Conservation (phyloP, 1,140 invertebrate species). For the Drosophila arizonae region DNA sequence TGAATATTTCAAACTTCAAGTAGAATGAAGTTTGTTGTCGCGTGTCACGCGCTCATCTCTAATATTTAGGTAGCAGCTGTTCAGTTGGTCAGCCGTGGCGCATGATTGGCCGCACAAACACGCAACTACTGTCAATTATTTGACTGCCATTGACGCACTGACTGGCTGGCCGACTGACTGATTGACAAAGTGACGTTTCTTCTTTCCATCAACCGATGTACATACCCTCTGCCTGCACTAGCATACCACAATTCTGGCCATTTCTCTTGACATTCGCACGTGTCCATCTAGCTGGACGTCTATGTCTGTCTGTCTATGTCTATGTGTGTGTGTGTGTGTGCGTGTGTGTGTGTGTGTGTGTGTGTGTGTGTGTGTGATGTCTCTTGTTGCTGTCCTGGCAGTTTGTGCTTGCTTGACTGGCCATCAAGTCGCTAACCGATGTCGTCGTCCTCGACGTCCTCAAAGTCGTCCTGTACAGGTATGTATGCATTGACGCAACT, state of each 20-base stretch:
- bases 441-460: slow-evolving; percentile 35
- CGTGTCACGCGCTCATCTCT: slow-evolving; percentile 28
- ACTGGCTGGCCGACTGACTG: slow-evolving; percentile 46
- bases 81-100: slow-evolving; percentile 60
- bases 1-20: too few relatives aligned
- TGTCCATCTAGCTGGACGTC: slow-evolving; percentile 46
- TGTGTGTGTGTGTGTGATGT: slow-evolving; percentile 29
- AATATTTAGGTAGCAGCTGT: slow-evolving; percentile 46
- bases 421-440: slow-evolving; percentile 73
- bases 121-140: slow-evolving; percentile 82
- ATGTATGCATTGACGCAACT: slow-evolving; percentile 77
- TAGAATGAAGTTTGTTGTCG: too few relatives aligned
- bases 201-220: not conserved
- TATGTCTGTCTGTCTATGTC: slow-evolving; percentile 4
- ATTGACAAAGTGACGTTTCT: slow-evolving; percentile 45
- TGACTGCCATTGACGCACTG: slow-evolving; percentile 79
- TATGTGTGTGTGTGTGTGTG: slow-evolving; percentile 7
- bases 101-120: slow-evolving; percentile 81
- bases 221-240: not conserved
- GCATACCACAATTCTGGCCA: slow-evolving; percentile 57
- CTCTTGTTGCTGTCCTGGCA: slow-evolving; percentile 44
- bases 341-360: not conserved
- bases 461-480: slow-evolving; percentile 51
- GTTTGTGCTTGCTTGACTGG: slow-evolving; percentile 61
- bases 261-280: slow-evolving; percentile 76